These are phyloP conservation scores for Drosophila sordidula DNA, from an alignment of 2,888 invertebrate species.

Conservation along the genomic window DNA sequence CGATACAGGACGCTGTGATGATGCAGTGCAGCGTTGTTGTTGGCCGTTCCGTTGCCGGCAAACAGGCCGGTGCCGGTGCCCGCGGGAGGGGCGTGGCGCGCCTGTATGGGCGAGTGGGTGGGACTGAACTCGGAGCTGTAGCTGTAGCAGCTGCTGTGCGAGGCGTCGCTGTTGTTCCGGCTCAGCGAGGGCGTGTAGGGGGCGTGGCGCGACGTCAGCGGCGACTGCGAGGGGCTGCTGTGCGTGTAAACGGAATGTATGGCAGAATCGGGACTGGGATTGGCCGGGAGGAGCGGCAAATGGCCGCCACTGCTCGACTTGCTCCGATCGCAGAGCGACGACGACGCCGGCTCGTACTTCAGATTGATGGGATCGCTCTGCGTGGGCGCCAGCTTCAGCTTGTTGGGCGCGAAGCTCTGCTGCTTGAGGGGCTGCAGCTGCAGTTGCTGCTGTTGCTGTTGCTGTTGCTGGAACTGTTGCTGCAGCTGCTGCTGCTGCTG, in stretches of 20 bases:
- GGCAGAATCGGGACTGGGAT: slow-evolving; percentile 95
- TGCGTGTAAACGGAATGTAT: slow-evolving; percentile 94
- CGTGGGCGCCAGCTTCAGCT: slow-evolving; percentile 80
- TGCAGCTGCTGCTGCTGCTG: slow-evolving; percentile 11
- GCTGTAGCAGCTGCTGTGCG: slow-evolving; percentile 95
- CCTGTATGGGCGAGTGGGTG: slow-evolving; percentile 95
- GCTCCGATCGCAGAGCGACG: slow-evolving; percentile 87
- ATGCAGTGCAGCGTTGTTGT: slow-evolving; percentile 82
- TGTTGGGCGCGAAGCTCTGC: slow-evolving; percentile 41
- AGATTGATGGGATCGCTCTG: slow-evolving; percentile 85
- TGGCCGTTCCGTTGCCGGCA: slow-evolving; percentile 60
- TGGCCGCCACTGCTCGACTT: slow-evolving; percentile 86
- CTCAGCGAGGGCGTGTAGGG: slow-evolving; percentile 93
- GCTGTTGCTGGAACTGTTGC: not conserved
- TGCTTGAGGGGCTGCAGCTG: slow-evolving; percentile 38
- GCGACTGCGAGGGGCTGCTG: slow-evolving; percentile 93
- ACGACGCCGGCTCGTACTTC: slow-evolving; percentile 82
- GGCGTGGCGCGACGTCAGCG: slow-evolving; percentile 92
- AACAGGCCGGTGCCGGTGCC: slow-evolving; percentile 52
- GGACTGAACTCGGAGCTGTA: slow-evolving; percentile 94
- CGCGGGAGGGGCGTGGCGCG: slow-evolving; percentile 85
- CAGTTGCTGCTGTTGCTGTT: slow-evolving; percentile 11
- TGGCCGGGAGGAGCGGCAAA: slow-evolving; percentile 89
- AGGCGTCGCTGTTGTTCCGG: slow-evolving; percentile 95
- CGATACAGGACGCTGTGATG: slow-evolving; percentile 86